Evolutionary conservation across 1,140 invertebrate species (phyloP), one percentile per base, ranked within the genome.

Genomic region (Drosophila nannoptera): DNA sequence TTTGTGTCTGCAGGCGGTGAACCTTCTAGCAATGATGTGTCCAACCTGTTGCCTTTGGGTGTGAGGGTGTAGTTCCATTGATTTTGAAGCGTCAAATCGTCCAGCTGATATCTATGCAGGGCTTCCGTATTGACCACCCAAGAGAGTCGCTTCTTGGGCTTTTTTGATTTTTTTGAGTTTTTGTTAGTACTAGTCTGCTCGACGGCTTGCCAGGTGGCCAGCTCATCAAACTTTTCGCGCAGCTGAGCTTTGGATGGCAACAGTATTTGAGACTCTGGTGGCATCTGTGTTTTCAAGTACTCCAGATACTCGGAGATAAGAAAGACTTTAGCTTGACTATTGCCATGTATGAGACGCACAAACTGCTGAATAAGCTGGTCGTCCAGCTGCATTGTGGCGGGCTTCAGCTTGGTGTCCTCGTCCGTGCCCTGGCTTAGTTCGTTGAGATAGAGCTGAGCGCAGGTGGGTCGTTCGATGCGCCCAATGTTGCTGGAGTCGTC

Each of bases 281-380:
- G 12, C 35, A 40, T 43, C 50, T 69, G 90, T 82, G 48, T 59
- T 12, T 86, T 88, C 90, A 94, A 92, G 77, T 90, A 93, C 0
- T 90, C 86, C 7, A 92, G 75, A 77, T 94, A 96, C 78, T 95
- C 94, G 70, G 92, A 92, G 1, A 92, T 88, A 2, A 96, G 87
- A 63, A 92, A 92, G 5, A 82, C 88, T 33, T 92, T 92, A 0
- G 91, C 91, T 69, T 92, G 90, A 0, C 83, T 86, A 78, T 94
- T 95, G 0, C 93, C 94, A 80, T 96, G 94, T 0, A 95, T 70
- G 0, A 95, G 81, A 14, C 92, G 91, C 45, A 95, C 92, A 48
- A 96, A 88, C 69, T 94, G 91, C 7, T 93, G 92, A 59, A 95
- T 90, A 16, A 70, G 49, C 0, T 49, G 53, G 1, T 73, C 77